phyloP scores from a whole-genome alignment of 1,140 invertebrate genomes.

The Colletes latitarsis region DNA sequence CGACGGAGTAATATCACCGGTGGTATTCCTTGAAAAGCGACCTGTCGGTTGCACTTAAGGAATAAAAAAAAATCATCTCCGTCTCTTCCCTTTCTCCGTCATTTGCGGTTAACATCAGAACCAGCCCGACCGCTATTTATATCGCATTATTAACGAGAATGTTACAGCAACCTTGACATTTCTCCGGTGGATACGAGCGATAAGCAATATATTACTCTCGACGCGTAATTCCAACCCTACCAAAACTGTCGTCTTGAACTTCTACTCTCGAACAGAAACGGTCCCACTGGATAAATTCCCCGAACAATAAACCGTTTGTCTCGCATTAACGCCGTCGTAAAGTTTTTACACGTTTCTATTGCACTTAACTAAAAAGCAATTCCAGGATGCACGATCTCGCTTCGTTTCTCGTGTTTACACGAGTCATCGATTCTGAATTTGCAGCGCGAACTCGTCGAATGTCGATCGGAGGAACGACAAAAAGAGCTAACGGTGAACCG shows the following conservation, averaged over 20 bases:
- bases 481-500: constrained; percentile 12
- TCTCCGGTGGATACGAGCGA: constrained; percentile 18
- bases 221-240: background rate
- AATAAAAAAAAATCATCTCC: background rate
- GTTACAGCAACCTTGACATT: constrained; percentile 57
- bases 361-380: background rate
- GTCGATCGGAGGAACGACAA: background rate
- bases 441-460: background rate
- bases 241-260: background rate
- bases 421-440: background rate
- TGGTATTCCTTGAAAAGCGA: background rate
- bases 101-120: constrained; percentile 12
- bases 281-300: background rate
- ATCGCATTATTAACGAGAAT: constrained; percentile 22
- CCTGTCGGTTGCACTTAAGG: background rate
- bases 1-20: background rate
- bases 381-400: background rate
- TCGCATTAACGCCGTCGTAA: background rate
- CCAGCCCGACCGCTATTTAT: background rate
- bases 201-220: background rate
- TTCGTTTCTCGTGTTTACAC: background rate
- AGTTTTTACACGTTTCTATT: background rate
- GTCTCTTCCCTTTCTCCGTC: background rate
- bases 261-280: background rate
- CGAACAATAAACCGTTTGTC: background rate